Conservation (phyloP, 2,113 vertebrate species). For the Oreotrochilus melanogaster region DNA sequence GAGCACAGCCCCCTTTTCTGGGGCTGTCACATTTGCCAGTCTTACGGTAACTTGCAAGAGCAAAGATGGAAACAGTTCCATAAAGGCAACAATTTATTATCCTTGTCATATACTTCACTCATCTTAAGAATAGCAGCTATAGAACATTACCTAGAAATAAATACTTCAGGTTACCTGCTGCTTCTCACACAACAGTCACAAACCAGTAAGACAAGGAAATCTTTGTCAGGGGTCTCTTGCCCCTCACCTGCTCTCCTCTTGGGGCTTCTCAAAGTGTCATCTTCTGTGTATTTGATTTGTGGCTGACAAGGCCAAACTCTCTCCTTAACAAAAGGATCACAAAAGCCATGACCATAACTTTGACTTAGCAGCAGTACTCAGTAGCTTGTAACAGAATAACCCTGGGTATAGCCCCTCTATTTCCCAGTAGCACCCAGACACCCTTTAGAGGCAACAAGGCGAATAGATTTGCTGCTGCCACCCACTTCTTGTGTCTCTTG, state of each 20-base stretch:
- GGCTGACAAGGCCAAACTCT: neutral
- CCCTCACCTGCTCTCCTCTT: neutral
- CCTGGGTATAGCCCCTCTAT: neutral
- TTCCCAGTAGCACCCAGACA: neutral
- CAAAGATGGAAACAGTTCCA: neutral
- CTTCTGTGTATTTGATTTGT: neutral
- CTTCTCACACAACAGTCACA: neutral
- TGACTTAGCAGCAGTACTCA: neutral
- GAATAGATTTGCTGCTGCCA: neutral
- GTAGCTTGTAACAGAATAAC: neutral
- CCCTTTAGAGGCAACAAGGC: neutral
- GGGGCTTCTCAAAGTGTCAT: neutral
- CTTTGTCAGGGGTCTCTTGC: neutral
- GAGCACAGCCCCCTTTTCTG: neutral
- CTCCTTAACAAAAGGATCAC: neutral
- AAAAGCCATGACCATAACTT: neutral
- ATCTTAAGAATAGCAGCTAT: neutral
- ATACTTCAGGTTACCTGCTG: neutral
- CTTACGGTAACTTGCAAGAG: neutral
- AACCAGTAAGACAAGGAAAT: neutral
- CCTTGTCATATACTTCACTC: neutral
- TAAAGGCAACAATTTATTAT: neutral
- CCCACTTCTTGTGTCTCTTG: neutral
- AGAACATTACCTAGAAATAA: neutral
- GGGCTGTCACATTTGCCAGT: neutral